Base-by-base conservation (phyloP, 2,113 vertebrate genomes). In the Alexandromys fortis region DNA sequence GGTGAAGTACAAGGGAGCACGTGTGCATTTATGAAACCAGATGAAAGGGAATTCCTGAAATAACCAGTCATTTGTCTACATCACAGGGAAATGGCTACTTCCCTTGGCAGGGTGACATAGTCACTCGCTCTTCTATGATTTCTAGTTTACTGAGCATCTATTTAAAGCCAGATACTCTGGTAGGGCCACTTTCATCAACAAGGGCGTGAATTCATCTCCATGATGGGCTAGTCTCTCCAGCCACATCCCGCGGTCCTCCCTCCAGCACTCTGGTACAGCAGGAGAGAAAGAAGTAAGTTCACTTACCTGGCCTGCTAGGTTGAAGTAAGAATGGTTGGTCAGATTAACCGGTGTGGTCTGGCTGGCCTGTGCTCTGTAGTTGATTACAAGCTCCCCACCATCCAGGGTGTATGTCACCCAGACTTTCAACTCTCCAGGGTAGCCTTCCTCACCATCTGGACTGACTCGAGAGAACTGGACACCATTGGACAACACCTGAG, bases 321-420 rank as follows among this genome's bases (percentile, higher is more conserved):
- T 99, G 98, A 99, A 99, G 95, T 99, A 99, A 0, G 99, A 97
- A 4, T 99, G 99, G 97, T 99, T 99, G 91, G 99, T 99, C 95
- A 99, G 98, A 98, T 97, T 99, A 96, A 99, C 94, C 0, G 99
- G 99, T 0, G 99, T 99, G 0, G 98, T 98, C 97, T 98, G 99
- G 95, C 96, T 99, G 89, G 98, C 98, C 85, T 98, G 97, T 2
- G 99, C 99, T 91, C 90, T 97, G 86, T 99, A 99, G 88, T 99
- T 99, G 97, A 99, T 97, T 45, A 97, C 95, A 5, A 99, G 98
- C 67, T 99, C 99, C 83, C 98, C 96, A 0, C 98, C 99, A 30
- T 98, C 97, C 33, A 99, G 97, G 0, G 97, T 99, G 97, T 99
- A 99, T 0, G 98, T 99, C 91, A 99, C 99, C 93, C 98, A 99